These are phyloP conservation scores for Drosophila burlai DNA, from an alignment of 1,140 invertebrate species.

Conservation along the genomic window DNA sequence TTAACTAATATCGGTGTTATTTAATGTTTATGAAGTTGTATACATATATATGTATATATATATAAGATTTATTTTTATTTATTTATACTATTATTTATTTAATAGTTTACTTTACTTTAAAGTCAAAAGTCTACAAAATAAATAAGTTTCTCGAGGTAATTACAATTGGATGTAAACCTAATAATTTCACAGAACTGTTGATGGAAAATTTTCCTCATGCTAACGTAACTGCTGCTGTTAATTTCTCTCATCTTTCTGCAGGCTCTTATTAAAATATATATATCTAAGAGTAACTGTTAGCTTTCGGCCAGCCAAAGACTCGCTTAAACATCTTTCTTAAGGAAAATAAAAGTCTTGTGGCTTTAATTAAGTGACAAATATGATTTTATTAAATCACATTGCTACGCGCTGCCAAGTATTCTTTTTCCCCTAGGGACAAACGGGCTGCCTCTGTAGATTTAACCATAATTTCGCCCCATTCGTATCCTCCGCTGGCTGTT, in stretches of 20 bases:
- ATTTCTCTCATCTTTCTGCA: background rate
- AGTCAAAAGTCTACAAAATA: background rate
- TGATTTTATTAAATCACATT: slow-evolving; percentile 5
- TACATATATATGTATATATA: no score
- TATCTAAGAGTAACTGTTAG: background rate
- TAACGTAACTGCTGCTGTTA: slow-evolving; percentile 16
- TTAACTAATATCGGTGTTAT: background rate
- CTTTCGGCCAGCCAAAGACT: background rate
- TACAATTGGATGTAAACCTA: no score
- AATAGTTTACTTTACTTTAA: background rate
- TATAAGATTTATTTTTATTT: no score
- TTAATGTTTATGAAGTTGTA: background rate
- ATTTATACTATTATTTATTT: no score
- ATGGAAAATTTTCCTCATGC: background rate
- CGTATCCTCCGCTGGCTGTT: slow-evolving; percentile 12
- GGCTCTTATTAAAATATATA: background rate
- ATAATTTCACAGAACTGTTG: background rate
- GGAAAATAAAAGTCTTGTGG: slow-evolving; percentile 3
- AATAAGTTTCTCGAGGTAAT: background rate
- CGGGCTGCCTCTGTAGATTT: background rate
- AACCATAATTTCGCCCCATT: slow-evolving; percentile 6
- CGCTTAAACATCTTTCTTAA: background rate
- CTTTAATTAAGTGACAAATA: slow-evolving; percentile 17
- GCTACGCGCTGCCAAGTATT: background rate
- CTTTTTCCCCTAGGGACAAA: background rate